Evolutionary conservation across 2,797 vertebrate species (phyloP).

Genomic region (Anolis apletophallus): DNA sequence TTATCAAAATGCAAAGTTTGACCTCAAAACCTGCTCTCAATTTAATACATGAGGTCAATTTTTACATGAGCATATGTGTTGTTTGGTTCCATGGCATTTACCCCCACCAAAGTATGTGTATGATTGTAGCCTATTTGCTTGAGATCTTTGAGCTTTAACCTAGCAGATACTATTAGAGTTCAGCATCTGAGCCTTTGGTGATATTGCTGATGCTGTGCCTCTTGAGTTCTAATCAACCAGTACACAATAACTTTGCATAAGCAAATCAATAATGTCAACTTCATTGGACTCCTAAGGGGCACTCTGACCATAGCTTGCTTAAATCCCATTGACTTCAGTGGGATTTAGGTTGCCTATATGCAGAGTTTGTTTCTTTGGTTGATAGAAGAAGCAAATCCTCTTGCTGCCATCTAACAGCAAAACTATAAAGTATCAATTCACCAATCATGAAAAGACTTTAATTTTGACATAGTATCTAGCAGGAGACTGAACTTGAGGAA

Average conservation of each 20-base stretch:
- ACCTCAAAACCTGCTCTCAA: too few species aligned
- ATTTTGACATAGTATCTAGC: neutral
- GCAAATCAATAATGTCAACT: neutral
- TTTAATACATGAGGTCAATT: too few species aligned
- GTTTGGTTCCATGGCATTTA: neutral
- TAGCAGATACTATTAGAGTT: neutral
- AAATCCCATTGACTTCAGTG: neutral
- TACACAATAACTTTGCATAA: neutral
- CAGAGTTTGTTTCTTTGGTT: neutral
- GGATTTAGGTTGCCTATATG: neutral
- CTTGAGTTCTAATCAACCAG: neutral
- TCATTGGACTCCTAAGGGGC: neutral
- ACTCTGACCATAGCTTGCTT: neutral
- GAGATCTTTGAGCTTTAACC: neutral
- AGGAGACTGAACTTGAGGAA: neutral
- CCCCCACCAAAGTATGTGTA: neutral
- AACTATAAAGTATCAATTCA: neutral
- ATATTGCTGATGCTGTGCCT: neutral
- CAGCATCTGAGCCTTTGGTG: neutral
- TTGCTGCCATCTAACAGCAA: neutral
- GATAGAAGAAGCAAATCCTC: neutral
- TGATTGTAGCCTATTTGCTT: neutral
- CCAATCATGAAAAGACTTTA: neutral
- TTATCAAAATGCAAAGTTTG: too few species aligned
- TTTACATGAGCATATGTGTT: too few species aligned